These are phyloP conservation scores for Drosophila longiperda DNA, from an alignment of 2,888 invertebrate species.

Conservation along the genomic window DNA sequence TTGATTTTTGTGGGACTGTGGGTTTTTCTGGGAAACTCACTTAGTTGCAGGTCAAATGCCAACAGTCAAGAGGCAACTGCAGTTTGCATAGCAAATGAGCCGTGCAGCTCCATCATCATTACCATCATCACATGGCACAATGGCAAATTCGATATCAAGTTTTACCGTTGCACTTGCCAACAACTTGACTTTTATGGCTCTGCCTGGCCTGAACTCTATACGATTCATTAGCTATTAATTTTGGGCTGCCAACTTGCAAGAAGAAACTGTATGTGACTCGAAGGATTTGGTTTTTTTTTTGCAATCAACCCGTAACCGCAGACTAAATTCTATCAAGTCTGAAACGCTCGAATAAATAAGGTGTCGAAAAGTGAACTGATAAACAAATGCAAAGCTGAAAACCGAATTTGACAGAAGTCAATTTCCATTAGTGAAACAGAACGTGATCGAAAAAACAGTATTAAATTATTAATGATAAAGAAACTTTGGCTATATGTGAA, in stretches of 20 bases:
- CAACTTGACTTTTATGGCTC: constrained; percentile 63
- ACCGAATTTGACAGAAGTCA: constrained; percentile 8
- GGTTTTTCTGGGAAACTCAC: constrained; percentile 40
- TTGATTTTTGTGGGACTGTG: constrained; percentile 60
- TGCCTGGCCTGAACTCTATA: constrained; percentile 33
- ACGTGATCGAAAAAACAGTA: constrained; percentile 2
- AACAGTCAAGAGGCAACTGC: constrained; percentile 31
- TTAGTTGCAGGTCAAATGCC: constrained; percentile 35
- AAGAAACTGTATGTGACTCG: background rate
- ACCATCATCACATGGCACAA: constrained; percentile 1
- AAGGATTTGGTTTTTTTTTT: background rate
- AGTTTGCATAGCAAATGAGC: constrained; percentile 65
- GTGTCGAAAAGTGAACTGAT: constrained; percentile 26
- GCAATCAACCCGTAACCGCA: constrained; percentile 7
- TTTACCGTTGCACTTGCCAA: constrained; percentile 33
- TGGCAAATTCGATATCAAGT: background rate
- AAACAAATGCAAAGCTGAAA: constrained; percentile 26
- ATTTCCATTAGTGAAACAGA: constrained; percentile 3
- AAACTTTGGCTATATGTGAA: background rate
- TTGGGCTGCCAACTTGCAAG: constrained; percentile 17
- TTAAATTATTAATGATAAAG: background rate
- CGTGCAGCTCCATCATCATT: constrained; percentile 41
- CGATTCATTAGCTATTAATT: constrained; percentile 75
- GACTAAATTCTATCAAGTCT: constrained; percentile 45
- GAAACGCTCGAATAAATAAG: constrained; percentile 48